A percentile compares a stretch with the other conserved stretches of the same genome.
These are phyloP conservation scores for Chrysolina americana DNA, from an alignment of 2,888 invertebrate species.

Conservation along the genomic window DNA sequence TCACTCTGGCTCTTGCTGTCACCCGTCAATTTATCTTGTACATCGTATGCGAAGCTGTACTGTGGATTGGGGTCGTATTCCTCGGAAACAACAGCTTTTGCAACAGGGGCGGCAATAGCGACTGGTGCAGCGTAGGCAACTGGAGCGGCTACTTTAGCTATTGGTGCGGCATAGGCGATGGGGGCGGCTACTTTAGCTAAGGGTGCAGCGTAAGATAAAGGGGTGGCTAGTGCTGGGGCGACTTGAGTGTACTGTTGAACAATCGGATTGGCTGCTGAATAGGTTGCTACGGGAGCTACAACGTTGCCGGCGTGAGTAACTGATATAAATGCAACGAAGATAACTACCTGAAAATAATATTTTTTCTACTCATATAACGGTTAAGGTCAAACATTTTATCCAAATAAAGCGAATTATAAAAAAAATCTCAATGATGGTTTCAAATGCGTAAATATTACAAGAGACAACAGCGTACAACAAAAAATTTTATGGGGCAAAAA, in stretches of 20 bases:
- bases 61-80: conserved; percentile 69
- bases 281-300: conserved; percentile 34
- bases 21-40: conserved; percentile 74
- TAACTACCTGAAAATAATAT: conserved; percentile 46
- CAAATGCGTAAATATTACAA: too few relatives aligned
- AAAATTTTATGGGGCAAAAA: too few relatives aligned
- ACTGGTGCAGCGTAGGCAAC: conserved; percentile 39
- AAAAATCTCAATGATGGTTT: too few relatives aligned
- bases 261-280: too few relatives aligned
- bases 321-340: conserved; percentile 45
- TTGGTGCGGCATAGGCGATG: conserved; percentile 30
- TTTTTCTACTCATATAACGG: too few relatives aligned
- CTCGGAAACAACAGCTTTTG: conserved; percentile 53
- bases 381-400: too few relatives aligned
- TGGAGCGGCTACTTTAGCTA: conserved; percentile 36
- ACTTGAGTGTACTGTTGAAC: conserved; percentile 41
- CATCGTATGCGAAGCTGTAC: conserved; percentile 74
- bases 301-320: conserved; percentile 66
- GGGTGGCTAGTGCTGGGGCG: conserved; percentile 61
- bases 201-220: conserved; percentile 51
- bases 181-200: conserved; percentile 48
- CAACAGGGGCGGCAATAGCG: background rate
- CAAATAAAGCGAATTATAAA: too few relatives aligned
- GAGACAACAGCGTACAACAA: too few relatives aligned
- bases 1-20: conserved; percentile 73